phyloP scores from a whole-genome alignment of 2,888 invertebrate species.

The Epirrhoe alternata region DNA sequence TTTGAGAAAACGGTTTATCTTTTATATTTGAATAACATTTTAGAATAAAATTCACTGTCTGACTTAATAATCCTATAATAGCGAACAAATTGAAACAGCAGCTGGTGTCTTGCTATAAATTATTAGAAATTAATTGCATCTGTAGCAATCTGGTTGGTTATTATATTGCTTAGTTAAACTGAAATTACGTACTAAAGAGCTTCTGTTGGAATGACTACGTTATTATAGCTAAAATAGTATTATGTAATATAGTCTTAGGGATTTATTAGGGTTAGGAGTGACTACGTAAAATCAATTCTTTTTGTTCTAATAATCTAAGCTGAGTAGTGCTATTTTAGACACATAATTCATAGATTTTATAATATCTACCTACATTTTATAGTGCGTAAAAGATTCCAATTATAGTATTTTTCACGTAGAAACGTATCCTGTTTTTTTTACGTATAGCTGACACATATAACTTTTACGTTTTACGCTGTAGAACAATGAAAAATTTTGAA shows the following conservation, averaged over 20 bases:
- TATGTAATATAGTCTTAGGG: background rate
- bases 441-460: too few species aligned
- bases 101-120: slow-evolving; percentile 20
- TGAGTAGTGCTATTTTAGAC: background rate
- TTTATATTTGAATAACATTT: slow-evolving; percentile 35
- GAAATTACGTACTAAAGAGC: background rate
- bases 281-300: background rate
- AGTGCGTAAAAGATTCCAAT: too few species aligned
- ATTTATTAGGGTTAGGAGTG: background rate
- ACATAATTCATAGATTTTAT: background rate
- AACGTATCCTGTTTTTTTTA: too few species aligned
- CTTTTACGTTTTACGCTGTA: too few species aligned
- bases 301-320: background rate
- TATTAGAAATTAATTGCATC: slow-evolving; percentile 28
- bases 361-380: background rate
- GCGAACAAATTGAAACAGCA: slow-evolving; percentile 27
- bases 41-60: slow-evolving; percentile 24
- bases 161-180: slow-evolving; percentile 2
- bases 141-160: slow-evolving; percentile 23
- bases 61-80: slow-evolving; percentile 22
- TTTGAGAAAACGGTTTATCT: slow-evolving; percentile 33
- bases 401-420: too few species aligned
- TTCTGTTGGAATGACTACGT: background rate
- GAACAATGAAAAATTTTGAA: too few species aligned
- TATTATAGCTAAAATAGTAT: background rate